Evolutionary conservation across 2,113 vertebrate species (phyloP).

Genomic region (Apodemus sylvaticus): DNA sequence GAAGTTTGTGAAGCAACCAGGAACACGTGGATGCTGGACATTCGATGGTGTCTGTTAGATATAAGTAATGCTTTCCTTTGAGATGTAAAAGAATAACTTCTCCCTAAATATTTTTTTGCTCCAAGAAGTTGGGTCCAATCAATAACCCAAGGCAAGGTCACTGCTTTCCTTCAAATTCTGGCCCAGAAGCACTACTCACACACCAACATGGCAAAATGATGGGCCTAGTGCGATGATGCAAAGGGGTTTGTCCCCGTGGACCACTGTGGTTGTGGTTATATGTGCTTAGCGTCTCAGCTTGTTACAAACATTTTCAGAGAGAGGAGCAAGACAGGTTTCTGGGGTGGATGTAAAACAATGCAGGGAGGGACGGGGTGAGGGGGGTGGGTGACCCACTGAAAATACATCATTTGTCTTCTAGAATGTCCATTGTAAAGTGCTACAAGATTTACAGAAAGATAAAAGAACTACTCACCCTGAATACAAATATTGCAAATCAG

Average conservation of each 20-base stretch:
- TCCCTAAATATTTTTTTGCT: not conserved
- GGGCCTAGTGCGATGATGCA: not conserved
- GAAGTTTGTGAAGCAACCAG: conserved; percentile 5
- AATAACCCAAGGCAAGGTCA: fast-evolving
- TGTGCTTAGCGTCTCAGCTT: not conserved
- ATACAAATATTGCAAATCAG: not conserved
- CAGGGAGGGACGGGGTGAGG: not conserved
- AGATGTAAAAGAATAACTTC: not conserved
- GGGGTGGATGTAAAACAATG: not conserved
- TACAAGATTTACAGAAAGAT: conserved; percentile 11
- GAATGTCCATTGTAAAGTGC: not conserved
- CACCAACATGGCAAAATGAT: not conserved
- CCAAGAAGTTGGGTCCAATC: not conserved
- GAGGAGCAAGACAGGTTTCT: not conserved
- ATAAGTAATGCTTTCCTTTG: not conserved
- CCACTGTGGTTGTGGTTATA: not conserved
- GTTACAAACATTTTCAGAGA: not conserved
- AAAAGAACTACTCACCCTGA: not conserved
- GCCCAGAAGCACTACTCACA: not conserved
- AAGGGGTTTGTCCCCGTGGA: not conserved
- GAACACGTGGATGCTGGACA: not conserved
- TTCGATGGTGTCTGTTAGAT: not conserved
- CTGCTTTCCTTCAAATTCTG: not conserved
- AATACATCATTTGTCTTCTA: not conserved
- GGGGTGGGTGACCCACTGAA: not conserved